Base-by-base conservation (phyloP, 2,113 vertebrate genomes). In the Microcebus griseorufus region DNA sequence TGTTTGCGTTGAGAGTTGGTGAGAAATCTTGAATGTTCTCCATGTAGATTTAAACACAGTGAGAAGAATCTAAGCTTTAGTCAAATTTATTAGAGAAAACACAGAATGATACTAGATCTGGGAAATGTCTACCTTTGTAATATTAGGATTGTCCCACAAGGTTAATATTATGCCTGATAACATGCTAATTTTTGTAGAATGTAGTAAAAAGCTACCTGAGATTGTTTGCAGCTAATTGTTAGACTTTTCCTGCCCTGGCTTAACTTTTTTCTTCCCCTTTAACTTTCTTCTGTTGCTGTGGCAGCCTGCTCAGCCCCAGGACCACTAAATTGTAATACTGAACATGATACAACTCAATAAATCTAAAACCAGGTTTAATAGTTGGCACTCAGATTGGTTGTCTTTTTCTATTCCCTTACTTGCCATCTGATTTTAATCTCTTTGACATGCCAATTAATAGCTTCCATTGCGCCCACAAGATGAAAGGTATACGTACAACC, bases 301-400 rank as follows among this genome's bases (percentile, higher is more conserved):
- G 27, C 23, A 62, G 22, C 18, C 32, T 88, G 20, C 11, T 70
- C 10, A 86, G 32, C 39, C 32, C 72, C 39, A 48, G 39, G 32
- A 70, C 55, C 34, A 13, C 42, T 93, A 42, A 90, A 75, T 93
- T 87, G 55, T 25, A 88, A 55, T 73, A 32, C 53, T 75, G 48
- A 82, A 48, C 60, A 51, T 55, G 48, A 81, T 69, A 75, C 88
- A 91, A 89, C 32, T 89, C 55, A 90, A 17, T 64, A 92, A 83
- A 82, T 93, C 60, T 73, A 78, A 93, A 95, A 69, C 62, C 39
- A 92, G 37, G 9, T 55, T 93, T 96, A 85, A 72, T 78, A 85
- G 37, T 82, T 73, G 91, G 34, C 11, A 23, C 7, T 86, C 78
- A 60, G 79, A 86, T 27, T 89, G 37, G 11, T 20, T 37, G 34